Evolutionary conservation across 2,888 invertebrate species (phyloP).

Genomic region (Sarcophaga subvicina): DNA sequence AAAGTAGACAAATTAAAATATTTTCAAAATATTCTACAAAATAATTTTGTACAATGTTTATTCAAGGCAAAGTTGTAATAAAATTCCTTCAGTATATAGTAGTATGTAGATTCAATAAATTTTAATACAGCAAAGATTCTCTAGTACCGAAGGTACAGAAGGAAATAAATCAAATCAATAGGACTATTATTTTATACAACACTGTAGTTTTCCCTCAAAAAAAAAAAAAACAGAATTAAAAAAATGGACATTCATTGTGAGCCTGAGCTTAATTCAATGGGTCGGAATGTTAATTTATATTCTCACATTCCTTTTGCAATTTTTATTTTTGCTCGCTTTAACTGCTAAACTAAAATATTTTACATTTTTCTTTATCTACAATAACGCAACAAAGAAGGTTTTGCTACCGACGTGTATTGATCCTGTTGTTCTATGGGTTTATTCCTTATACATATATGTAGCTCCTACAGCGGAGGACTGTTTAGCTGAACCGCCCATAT

Average conservation of each 20-base stretch:
- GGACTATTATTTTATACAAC: background rate
- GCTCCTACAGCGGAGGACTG: background rate
- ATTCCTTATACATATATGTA: no score
- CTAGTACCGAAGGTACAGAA: background rate
- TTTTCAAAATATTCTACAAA: no score
- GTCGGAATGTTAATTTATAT: constrained; percentile 65
- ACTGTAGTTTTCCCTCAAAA: background rate
- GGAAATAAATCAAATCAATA: background rate
- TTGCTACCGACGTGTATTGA: background rate
- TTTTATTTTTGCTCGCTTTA: constrained; percentile 3
- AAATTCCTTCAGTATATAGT: no score
- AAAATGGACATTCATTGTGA: background rate
- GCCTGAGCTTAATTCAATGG: constrained; percentile 43
- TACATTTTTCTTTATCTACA: background rate
- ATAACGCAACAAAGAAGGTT: background rate
- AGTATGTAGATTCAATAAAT: no score
- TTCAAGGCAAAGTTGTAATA: no score
- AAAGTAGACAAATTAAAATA: no score
- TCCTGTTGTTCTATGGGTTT: no score
- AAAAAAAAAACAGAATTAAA: background rate
- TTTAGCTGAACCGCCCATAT: constrained; percentile 3
- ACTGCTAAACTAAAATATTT: background rate
- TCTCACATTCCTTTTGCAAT: constrained; percentile 39
- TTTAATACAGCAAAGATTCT: no score
- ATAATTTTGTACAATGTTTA: no score